Evolutionary conservation across 2,888 invertebrate species (phyloP).

Genomic region (Nomada fucata): DNA sequence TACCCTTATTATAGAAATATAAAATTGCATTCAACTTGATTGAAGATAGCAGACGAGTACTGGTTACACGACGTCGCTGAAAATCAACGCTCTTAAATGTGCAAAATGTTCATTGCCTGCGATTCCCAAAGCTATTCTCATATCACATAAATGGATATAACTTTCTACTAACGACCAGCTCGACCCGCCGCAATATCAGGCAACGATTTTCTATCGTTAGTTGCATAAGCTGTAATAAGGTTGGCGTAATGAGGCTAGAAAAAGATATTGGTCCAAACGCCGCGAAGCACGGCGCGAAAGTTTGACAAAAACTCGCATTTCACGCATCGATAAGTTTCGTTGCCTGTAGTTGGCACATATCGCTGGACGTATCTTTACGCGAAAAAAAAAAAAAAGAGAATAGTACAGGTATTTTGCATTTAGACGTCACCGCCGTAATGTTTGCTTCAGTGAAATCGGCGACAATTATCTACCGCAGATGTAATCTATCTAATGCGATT

Average conservation of each 20-base stretch:
- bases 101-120: not conserved
- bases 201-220: slow-evolving; percentile 58
- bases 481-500: not conserved
- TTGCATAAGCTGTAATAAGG: slow-evolving; percentile 68
- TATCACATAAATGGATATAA: slow-evolving; percentile 55
- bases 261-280: slow-evolving; percentile 56
- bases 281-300: slow-evolving; percentile 60
- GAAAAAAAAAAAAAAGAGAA: slow-evolving; percentile 1
- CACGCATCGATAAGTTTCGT: slow-evolving; percentile 63
- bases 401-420: not conserved
- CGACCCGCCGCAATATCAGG: slow-evolving; percentile 50
- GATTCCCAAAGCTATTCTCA: slow-evolving; percentile 46
- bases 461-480: too few species aligned
- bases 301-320: slow-evolving; percentile 62
- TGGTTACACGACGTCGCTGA: not conserved
- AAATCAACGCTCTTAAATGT: slow-evolving; percentile 1
- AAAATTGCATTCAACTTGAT: not conserved
- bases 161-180: slow-evolving; percentile 56
- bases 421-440: not conserved
- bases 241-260: slow-evolving; percentile 63
- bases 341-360: slow-evolving; percentile 54
- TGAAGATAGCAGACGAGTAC: not conserved
- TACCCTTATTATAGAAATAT: slow-evolving; percentile 1
- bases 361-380: slow-evolving; percentile 43
- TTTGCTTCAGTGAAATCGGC: not conserved